phyloP scores from a whole-genome alignment of 2,797 vertebrate species.

The Darevskia mixta region DNA sequence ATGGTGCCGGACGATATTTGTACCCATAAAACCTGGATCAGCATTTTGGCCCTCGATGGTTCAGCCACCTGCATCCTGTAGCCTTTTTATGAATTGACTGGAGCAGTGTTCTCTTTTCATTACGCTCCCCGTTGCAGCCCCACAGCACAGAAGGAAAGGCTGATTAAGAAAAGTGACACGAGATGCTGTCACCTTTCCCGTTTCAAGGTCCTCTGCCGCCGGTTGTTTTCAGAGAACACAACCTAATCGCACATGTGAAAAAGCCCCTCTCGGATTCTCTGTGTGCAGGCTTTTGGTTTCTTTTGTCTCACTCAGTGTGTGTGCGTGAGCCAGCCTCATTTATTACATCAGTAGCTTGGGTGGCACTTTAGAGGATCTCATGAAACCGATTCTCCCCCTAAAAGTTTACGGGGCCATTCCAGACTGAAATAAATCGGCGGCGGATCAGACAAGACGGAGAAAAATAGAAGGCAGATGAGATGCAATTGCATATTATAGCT shows the following conservation, averaged over 20 bases:
- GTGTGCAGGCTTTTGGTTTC: background rate
- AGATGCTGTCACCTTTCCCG: background rate
- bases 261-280: background rate
- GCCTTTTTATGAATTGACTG: background rate
- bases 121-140: background rate
- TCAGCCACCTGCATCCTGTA: background rate
- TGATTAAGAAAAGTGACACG: slow-evolving; percentile 4
- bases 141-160: background rate
- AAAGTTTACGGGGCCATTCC: slow-evolving; percentile 21
- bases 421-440: background rate
- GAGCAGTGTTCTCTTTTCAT: background rate
- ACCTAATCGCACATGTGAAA: background rate
- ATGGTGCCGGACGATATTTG: background rate
- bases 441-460: background rate
- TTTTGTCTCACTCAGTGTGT: background rate
- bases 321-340: background rate
- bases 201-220: slow-evolving; percentile 9
- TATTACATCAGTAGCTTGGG: background rate
- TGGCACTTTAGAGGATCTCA: slow-evolving; percentile 10
- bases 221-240: background rate
- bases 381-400: slow-evolving; percentile 18
- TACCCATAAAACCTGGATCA: background rate
- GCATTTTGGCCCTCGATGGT: background rate
- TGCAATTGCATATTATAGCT: background rate
- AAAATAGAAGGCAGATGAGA: background rate